Evolutionary conservation across 2,888 invertebrate species (phyloP).

Genomic region (Neoscelio sp.): DNA sequence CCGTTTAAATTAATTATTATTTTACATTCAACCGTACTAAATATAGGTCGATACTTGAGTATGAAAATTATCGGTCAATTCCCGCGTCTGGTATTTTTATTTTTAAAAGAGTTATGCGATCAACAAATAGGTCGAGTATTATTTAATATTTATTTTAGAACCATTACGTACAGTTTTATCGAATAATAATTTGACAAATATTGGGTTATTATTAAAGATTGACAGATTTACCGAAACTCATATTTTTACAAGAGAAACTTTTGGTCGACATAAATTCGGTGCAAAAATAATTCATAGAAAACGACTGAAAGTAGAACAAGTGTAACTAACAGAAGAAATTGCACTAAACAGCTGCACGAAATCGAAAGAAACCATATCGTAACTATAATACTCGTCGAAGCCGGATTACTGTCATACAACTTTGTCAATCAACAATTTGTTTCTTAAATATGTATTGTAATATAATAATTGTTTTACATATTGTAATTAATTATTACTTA

Average conservation of each 20-base stretch:
- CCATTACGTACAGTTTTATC: neutral
- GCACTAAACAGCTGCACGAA: slow-evolving; percentile 28
- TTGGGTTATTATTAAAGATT: neutral
- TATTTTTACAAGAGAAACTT: neutral
- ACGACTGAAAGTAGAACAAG: slow-evolving; percentile 3
- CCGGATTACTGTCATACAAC: slow-evolving; percentile 19
- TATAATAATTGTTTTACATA: too few relatives aligned
- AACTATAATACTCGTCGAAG: slow-evolving; percentile 16
- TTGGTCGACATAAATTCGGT: too few relatives aligned
- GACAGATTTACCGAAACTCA: neutral
- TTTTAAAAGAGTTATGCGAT: slow-evolving; percentile 23
- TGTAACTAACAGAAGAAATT: slow-evolving; percentile 18
- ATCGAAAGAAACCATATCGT: slow-evolving; percentile 34
- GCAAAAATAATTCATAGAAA: too few relatives aligned
- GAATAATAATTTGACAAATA: neutral
- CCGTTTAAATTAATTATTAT: neutral
- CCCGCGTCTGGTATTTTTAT: slow-evolving; percentile 26
- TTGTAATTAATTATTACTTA: too few relatives aligned
- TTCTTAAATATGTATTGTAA: too few relatives aligned
- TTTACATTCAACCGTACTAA: slow-evolving; percentile 1
- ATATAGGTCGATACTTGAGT: slow-evolving; percentile 23
- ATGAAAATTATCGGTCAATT: slow-evolving; percentile 7
- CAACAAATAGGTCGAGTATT: slow-evolving; percentile 13
- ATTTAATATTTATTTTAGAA: slow-evolving; percentile 23
- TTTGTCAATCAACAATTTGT: slow-evolving; percentile 13